Conservation (phyloP, 2,113 vertebrate species). For the Ia io region DNA sequence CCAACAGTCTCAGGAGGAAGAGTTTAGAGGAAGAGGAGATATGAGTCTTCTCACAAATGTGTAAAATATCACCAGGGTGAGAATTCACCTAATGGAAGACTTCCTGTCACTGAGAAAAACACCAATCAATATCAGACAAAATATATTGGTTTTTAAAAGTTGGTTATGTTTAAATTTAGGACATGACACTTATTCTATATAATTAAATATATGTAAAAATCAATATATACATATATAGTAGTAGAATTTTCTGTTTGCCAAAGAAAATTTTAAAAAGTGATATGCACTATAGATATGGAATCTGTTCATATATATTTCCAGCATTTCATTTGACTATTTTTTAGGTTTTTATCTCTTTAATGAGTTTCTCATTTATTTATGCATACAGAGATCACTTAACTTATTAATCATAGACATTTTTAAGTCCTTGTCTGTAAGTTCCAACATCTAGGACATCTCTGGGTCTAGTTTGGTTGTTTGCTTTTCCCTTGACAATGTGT, state of each 20-base stretch:
- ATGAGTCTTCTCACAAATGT: background rate
- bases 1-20: background rate
- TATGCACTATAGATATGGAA: background rate
- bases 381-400: background rate
- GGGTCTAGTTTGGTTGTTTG: background rate
- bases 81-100: background rate
- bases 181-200: background rate
- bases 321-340: background rate
- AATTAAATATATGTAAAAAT: background rate
- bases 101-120: background rate
- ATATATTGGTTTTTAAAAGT: background rate
- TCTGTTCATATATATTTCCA: background rate
- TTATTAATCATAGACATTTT: background rate
- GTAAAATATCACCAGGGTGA: background rate
- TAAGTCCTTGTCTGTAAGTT: background rate
- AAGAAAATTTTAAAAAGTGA: background rate
- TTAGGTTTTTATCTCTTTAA: background rate
- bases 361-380: background rate
- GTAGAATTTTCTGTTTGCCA: background rate
- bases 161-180: background rate
- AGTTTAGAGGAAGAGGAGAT: background rate
- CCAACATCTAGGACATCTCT: background rate
- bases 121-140: background rate
- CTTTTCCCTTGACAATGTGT: background rate
- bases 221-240: background rate